Base-by-base conservation (phyloP, 1,140 invertebrate species). In the Drosophila nebulosa region DNA sequence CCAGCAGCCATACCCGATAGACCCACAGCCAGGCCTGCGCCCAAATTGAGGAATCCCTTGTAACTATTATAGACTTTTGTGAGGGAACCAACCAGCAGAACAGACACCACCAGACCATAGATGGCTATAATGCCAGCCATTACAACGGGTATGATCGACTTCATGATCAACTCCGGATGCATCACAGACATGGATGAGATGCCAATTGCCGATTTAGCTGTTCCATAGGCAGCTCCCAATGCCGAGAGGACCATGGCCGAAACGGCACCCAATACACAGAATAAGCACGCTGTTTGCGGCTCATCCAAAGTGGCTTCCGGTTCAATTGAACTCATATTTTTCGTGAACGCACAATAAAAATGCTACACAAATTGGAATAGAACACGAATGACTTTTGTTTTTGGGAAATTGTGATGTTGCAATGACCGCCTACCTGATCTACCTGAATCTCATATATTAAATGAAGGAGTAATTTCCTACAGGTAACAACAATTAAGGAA, bases 51-150 rank as follows among this genome's bases (percentile, higher is more conserved):
- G 92, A 98, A 97, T 76, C 96, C 96, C 91, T 96, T 97, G 88
- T 22, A 84, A 91, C 89, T 93, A 14, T 24, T 78, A 27, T 92
- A 90, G 12, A 55, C 24, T 21, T 18, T 46, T 6, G 91, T 79
- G 36, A 97, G 93, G 63, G 91, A 91, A 79, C 96, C 95, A 60
- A 96, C 94, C 78, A 98, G 97, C 39, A 98, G 94, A 66, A 98
- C 96, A 73, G 97, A 96, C 61, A 98, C 96, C 61, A 98, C 97
- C 64, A 98, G 93, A 73, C 97, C 97, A 85, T 98, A 98, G 92
- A 98, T 98, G 92, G 96, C 97, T 92, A 98, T 96, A 91, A 98
- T 98, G 84, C 62, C 62, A 39, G 62, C 52, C 62, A 64, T 64
- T 18, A 64, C 62, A 16, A 64, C 62, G 12, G 62, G 62, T 60